These are phyloP conservation scores for Macrosiphum euphorbiae DNA, from an alignment of 2,888 invertebrate genomes.

Conservation along the genomic window DNA sequence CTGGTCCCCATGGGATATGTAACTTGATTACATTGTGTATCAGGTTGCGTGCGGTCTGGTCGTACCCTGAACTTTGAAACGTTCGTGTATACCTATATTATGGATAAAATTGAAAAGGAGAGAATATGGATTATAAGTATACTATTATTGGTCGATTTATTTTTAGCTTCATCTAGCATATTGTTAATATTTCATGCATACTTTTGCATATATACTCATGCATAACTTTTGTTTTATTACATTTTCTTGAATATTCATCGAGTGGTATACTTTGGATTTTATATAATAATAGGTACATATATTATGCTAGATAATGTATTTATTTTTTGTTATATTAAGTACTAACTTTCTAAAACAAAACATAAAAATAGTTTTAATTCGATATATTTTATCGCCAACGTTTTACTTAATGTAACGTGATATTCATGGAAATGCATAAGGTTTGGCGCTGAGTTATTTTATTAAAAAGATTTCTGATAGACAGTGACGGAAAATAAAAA, in stretches of 20 bases:
- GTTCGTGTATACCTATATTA: neutral
- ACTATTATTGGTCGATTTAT: neutral
- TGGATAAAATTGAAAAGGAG: slow-evolving; percentile 18
- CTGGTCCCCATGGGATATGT: slow-evolving; percentile 26
- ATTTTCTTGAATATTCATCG: neutral
- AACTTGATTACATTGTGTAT: slow-evolving; percentile 47
- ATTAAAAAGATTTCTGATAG: slow-evolving; percentile 25
- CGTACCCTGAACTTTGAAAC: slow-evolving; percentile 23
- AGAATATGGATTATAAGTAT: slow-evolving; percentile 23
- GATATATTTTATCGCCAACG: slow-evolving; percentile 11
- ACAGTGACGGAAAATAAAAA: slow-evolving; percentile 51
- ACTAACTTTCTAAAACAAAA: neutral
- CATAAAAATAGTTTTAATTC: slow-evolving; percentile 8
- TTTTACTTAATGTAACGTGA: slow-evolving; percentile 35
- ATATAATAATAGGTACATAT: neutral
- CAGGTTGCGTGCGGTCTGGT: slow-evolving; percentile 21
- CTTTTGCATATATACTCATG: no score
- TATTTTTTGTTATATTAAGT: neutral
- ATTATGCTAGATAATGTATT: neutral
- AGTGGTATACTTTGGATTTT: neutral
- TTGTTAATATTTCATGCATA: neutral
- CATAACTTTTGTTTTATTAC: no score
- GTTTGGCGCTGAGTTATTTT: slow-evolving; percentile 35
- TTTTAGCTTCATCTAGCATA: neutral
- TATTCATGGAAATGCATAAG: slow-evolving; percentile 38